A percentile compares a stretch with the other conserved stretches of the same genome.
phyloP scores from a whole-genome alignment of 2,797 vertebrate species.

The Urocyon cinereoargenteus region DNA sequence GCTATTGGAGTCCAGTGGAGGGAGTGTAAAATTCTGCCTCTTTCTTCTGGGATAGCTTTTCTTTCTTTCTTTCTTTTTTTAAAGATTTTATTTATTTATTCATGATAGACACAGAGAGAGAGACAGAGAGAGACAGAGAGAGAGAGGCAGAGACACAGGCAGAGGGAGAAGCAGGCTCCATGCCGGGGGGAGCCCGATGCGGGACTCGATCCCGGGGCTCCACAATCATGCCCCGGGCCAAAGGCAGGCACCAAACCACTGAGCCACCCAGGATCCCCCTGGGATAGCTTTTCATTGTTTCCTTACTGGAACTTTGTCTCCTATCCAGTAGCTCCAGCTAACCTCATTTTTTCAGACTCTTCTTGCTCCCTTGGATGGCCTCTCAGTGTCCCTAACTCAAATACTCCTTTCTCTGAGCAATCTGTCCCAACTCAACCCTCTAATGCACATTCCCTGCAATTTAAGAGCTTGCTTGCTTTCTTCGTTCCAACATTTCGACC shows the following conservation, averaged over 20 bases:
- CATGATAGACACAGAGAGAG: no score
- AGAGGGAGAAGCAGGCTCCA: no score
- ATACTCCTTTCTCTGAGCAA: neutral
- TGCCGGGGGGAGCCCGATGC: no score
- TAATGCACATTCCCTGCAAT: neutral
- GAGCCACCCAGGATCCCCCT: no score
- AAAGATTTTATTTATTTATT: no score
- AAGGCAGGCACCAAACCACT: no score
- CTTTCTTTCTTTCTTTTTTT: no score
- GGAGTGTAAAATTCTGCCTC: slow-evolving; percentile 33
- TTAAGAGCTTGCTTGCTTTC: slow-evolving; percentile 11
- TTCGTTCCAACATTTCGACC: neutral
- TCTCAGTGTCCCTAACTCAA: slow-evolving; percentile 13
- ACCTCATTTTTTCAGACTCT: slow-evolving; percentile 24
- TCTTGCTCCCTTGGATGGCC: slow-evolving; percentile 25
- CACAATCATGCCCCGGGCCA: no score
- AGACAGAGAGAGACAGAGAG: no score
- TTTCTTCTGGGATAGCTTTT: slow-evolving; percentile 23
- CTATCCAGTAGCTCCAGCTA: slow-evolving; percentile 7
- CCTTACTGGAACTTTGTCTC: slow-evolving; percentile 38
- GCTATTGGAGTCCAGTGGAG: neutral
- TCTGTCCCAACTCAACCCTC: neutral
- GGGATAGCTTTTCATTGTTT: slow-evolving; percentile 30
- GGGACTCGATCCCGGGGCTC: no score
- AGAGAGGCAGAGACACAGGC: no score